Evolutionary conservation across 2,113 vertebrate species (phyloP).

Genomic region (Proterorhinus semilunaris): DNA sequence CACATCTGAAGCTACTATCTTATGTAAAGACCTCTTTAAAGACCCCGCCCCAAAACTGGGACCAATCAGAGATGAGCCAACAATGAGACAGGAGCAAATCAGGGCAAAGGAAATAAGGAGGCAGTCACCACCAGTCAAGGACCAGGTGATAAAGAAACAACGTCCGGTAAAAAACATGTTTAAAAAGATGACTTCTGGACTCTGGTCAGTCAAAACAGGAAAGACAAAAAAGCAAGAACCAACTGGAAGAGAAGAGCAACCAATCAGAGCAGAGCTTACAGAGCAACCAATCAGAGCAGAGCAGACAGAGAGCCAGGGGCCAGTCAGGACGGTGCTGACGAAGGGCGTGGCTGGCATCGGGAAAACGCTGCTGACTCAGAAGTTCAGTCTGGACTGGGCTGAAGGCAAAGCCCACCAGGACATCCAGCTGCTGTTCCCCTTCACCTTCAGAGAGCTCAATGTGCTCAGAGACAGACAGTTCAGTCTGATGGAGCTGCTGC

Average conservation of each 20-base stretch:
- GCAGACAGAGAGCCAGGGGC: no score
- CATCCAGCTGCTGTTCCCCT: no score
- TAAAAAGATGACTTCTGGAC: neutral
- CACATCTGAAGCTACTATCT: slow-evolving; percentile 19
- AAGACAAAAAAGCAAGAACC: neutral
- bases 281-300: neutral
- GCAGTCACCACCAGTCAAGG: neutral
- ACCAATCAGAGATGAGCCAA: neutral
- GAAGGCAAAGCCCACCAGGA: no score
- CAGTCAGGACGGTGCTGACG: no score
- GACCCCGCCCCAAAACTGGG: neutral
- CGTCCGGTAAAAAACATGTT: neutral
- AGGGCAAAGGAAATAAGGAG: neutral
- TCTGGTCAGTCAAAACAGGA: neutral
- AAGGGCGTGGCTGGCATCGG: no score
- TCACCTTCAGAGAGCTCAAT: no score
- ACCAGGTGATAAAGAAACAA: neutral
- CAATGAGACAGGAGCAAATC: neutral
- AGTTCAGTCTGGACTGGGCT: no score
- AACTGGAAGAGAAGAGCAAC: neutral
- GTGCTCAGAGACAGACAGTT: no score
- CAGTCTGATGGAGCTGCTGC: no score
- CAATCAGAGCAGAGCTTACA: neutral
- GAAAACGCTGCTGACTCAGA: no score
- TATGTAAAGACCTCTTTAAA: slow-evolving; percentile 8